Conservation (phyloP, 2,888 invertebrate genomes). For the Thyatira batis region DNA sequence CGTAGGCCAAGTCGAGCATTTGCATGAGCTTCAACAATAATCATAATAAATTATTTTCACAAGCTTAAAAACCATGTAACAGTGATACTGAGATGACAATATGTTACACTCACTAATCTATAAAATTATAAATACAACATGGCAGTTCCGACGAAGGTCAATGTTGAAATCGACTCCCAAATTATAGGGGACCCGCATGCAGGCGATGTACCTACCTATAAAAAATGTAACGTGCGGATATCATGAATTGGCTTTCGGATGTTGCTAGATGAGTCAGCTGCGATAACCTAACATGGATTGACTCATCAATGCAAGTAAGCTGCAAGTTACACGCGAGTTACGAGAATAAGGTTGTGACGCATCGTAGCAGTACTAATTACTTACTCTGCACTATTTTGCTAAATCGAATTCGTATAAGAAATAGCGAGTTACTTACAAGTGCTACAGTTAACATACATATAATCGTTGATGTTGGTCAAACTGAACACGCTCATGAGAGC, state of each 20-base stretch:
- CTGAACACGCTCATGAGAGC: constrained; percentile 5
- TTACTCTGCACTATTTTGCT: constrained; percentile 37
- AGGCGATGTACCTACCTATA: constrained; percentile 17
- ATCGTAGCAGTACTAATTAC: constrained; percentile 47
- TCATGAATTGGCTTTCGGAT: constrained; percentile 16
- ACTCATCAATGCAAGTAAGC: constrained; percentile 59
- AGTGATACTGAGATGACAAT: too few species aligned
- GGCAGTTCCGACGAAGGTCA: constrained; percentile 31
- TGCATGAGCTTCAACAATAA: too few species aligned
- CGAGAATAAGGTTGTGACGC: constrained; percentile 68
- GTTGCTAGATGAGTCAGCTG: constrained; percentile 55
- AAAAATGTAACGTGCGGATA: constrained; percentile 22
- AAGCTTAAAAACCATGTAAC: too few species aligned
- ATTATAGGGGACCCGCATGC: constrained; percentile 29
- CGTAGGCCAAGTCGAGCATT: too few species aligned
- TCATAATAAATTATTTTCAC: too few species aligned
- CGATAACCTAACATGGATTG: constrained; percentile 57
- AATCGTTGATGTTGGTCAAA: constrained; percentile 2
- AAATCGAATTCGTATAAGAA: constrained; percentile 31
- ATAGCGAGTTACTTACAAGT: constrained; percentile 8
- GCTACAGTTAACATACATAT: neutral
- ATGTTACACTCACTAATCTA: neutral
- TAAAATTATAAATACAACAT: constrained; percentile 6
- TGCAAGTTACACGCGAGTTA: constrained; percentile 38
- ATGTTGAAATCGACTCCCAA: constrained; percentile 23